A percentile compares a stretch with the other conserved stretches of the same genome.
phyloP scores from a whole-genome alignment of 2,888 invertebrate species.

The Tipula helvola region DNA sequence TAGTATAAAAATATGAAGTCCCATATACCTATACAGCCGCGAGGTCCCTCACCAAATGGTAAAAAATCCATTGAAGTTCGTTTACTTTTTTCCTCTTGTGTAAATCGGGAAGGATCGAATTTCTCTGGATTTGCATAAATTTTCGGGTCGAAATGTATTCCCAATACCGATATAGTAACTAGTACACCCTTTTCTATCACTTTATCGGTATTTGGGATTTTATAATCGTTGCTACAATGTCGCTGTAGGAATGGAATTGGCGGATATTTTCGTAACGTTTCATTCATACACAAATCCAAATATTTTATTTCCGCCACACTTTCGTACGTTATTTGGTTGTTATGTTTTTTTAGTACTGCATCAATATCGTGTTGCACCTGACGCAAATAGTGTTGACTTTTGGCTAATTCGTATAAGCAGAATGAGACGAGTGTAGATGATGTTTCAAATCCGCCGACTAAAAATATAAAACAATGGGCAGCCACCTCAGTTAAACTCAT shows the following conservation, averaged over 20 bases:
- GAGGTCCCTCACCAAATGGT: slow-evolving; percentile 14
- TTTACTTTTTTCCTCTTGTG: not conserved
- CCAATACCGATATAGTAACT: slow-evolving; percentile 8
- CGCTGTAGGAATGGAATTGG: slow-evolving; percentile 12
- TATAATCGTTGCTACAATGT: slow-evolving; percentile 5
- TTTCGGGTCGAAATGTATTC: slow-evolving; percentile 12
- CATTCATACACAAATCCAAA: slow-evolving; percentile 5
- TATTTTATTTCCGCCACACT: not conserved
- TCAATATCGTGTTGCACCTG: not conserved
- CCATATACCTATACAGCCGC: slow-evolving; percentile 12
- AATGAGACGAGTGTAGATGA: not conserved
- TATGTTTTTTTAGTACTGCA: not conserved
- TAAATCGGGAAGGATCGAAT: slow-evolving; percentile 11
- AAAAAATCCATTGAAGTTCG: slow-evolving; percentile 5
- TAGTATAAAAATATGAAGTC: not conserved
- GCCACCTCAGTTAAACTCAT: not conserved
- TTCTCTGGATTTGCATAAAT: slow-evolving; percentile 11
- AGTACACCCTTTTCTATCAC: slow-evolving; percentile 6
- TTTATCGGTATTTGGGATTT: slow-evolving; percentile 4
- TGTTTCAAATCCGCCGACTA: not conserved
- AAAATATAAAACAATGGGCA: not conserved
- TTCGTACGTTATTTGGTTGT: not conserved
- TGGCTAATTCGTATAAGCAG: slow-evolving; percentile 7
- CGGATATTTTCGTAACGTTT: slow-evolving; percentile 10
- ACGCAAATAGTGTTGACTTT: not conserved